phyloP scores from a whole-genome alignment of 2,888 invertebrate genomes.

The Tineola bisselliella region DNA sequence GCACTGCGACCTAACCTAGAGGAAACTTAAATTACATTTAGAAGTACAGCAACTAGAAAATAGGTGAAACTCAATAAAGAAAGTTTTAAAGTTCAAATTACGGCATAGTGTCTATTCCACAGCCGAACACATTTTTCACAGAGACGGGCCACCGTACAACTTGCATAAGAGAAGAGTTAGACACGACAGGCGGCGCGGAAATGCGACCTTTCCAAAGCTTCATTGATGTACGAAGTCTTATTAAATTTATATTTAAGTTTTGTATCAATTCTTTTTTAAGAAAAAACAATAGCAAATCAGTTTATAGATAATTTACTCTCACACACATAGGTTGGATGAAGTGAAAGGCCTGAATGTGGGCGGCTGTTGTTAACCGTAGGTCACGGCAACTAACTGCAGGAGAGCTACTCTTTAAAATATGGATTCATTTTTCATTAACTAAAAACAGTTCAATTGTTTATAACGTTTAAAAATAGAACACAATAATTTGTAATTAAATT shows the following conservation, averaged over 20 bases:
- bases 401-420: no score
- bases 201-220: constrained; percentile 8
- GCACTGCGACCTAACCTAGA: no score
- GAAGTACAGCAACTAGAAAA: background rate
- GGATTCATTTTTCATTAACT: no score
- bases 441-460: no score
- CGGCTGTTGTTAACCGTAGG: background rate
- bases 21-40: background rate
- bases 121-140: constrained; percentile 9
- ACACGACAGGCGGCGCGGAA: constrained; percentile 9
- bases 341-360: background rate
- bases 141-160: constrained; percentile 1
- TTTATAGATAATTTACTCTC: background rate
- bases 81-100: background rate
- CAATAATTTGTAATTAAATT: no score
- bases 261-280: no score
- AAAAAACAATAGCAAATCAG: background rate
- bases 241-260: no score
- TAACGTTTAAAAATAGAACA: no score
- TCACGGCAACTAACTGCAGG: background rate
- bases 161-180: constrained; percentile 10
- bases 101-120: background rate
- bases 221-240: background rate
- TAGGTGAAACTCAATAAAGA: background rate
- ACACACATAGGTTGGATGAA: background rate